phyloP scores from a whole-genome alignment of 2,113 vertebrate genomes.

The Catharus fuscescens region DNA sequence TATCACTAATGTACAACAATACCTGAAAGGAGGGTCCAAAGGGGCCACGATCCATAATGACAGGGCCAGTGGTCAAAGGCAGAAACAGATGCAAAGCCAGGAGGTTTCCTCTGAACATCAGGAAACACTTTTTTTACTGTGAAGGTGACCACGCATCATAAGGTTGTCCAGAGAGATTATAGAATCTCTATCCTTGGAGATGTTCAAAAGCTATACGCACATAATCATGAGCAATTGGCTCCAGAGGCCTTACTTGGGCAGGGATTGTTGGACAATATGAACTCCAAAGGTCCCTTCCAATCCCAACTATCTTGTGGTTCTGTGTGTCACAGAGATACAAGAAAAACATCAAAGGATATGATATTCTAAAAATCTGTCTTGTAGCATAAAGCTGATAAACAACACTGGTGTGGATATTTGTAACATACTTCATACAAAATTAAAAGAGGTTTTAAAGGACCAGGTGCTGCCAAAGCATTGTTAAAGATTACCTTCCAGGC shows the following conservation, averaged over 20 bases:
- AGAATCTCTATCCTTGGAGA: neutral
- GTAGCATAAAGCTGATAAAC: neutral
- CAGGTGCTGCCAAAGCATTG: neutral
- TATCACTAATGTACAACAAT: neutral
- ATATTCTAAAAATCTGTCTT: neutral
- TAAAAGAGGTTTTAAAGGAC: neutral
- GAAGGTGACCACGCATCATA: neutral
- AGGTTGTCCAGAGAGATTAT: neutral
- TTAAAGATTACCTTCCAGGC: neutral
- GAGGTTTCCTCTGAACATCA: neutral
- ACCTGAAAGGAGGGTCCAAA: neutral
- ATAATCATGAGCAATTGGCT: neutral
- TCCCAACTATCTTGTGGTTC: neutral
- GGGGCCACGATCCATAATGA: neutral
- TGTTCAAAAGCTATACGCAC: neutral
- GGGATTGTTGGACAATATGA: neutral
- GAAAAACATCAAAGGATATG: neutral
- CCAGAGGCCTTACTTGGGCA: neutral
- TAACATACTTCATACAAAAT: neutral
- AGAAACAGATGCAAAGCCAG: neutral
- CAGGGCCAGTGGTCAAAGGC: neutral
- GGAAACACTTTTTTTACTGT: neutral
- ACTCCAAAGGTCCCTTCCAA: neutral
- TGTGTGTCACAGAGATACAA: neutral
- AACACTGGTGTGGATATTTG: neutral